Evolutionary conservation across 2,888 invertebrate species (phyloP).

Genomic region (Belgica antarctica): DNA sequence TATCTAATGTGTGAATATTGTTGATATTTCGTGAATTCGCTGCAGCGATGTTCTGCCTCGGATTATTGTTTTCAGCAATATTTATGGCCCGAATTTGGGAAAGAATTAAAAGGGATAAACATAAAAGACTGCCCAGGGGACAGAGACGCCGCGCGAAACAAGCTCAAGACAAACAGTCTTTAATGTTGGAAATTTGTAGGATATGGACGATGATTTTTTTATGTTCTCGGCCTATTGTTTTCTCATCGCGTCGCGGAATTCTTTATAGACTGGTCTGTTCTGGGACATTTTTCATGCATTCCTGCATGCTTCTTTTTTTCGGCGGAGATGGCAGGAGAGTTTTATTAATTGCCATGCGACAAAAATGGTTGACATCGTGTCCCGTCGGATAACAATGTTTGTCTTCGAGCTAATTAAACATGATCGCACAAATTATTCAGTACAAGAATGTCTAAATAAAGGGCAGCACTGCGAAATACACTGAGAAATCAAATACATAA

Average conservation of each 20-base stretch:
- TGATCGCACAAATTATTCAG: background rate
- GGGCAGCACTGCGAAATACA: conserved; percentile 2
- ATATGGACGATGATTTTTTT: background rate
- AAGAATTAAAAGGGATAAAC: background rate
- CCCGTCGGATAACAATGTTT: too few species aligned
- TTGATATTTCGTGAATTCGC: too few species aligned
- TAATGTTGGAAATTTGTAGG: background rate
- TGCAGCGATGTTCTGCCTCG: conserved; percentile 73
- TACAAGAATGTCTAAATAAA: too few species aligned
- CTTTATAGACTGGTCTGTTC: background rate
- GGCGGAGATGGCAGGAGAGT: too few species aligned
- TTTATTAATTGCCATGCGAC: too few species aligned
- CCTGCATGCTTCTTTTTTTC: too few species aligned
- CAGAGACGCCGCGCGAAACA: background rate
- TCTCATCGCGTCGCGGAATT: background rate
- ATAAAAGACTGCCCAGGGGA: conserved; percentile 12
- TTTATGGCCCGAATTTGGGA: background rate
- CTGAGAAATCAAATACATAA: conserved; percentile 39
- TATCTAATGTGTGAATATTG: too few species aligned
- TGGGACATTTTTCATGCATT: too few species aligned
- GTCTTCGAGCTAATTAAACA: too few species aligned
- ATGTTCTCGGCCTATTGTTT: conserved; percentile 1
- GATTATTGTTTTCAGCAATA: conserved; percentile 9
- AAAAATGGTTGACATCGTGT: too few species aligned
- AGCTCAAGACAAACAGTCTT: background rate